Evolutionary conservation across 2,797 vertebrate species (phyloP).

Genomic region (Lithobates sylvaticus): DNA sequence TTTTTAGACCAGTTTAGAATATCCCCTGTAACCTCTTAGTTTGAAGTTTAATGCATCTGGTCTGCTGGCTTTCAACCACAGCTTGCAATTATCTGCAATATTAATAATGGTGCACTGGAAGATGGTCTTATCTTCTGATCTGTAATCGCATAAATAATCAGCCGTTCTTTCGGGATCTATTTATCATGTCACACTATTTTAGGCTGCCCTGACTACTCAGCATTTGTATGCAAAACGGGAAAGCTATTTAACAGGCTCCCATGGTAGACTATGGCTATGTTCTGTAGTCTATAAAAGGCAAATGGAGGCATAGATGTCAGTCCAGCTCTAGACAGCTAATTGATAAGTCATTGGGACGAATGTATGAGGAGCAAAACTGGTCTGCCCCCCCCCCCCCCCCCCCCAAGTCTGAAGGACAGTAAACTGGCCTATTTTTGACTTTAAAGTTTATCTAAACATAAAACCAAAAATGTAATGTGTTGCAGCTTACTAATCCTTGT

Average conservation of each 20-base stretch:
- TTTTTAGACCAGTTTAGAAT: background rate
- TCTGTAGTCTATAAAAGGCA: background rate
- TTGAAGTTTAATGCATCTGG: constrained; percentile 21
- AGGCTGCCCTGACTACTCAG: background rate
- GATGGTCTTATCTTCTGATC: background rate
- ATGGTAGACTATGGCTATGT: background rate
- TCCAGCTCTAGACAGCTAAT: no score
- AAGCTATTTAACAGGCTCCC: background rate
- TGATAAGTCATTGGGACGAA: no score
- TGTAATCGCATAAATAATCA: constrained; percentile 8
- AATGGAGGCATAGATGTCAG: background rate
- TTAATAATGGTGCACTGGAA: constrained; percentile 30
- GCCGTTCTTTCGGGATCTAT: background rate
- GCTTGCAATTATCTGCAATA: constrained; percentile 16
- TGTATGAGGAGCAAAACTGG: no score
- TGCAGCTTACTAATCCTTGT: no score
- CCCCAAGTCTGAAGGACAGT: no score
- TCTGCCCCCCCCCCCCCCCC: no score
- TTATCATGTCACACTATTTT: constrained; percentile 5
- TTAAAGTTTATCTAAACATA: no score
- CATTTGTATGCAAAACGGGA: background rate
- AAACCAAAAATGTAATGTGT: no score
- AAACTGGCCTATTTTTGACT: no score
- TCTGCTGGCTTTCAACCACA: background rate
- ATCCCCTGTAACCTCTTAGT: background rate